Base-by-base conservation (phyloP, 1,140 invertebrate genomes). In the Drosophila nikananu region DNA sequence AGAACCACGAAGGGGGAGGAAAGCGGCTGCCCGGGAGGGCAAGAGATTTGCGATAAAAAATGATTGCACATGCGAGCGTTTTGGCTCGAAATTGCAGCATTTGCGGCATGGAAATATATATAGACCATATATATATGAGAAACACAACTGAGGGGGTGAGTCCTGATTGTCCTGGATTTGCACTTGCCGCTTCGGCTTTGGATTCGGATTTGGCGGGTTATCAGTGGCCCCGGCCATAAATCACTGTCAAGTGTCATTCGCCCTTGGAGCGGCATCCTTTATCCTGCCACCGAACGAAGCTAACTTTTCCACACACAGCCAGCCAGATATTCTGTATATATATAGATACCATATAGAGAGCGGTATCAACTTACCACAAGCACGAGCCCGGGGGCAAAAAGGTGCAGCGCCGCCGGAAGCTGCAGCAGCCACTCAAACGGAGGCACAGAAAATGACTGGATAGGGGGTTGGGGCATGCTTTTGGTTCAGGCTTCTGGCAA, bases 191-290 rank as follows among this genome's bases (percentile, higher is more conserved):
- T 60, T 64, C 84, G 77, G 63, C 58, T 63, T 66, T 63, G 63
- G 63, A 66, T 63, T 66, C 61, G 68, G 66, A 72, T 83, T 90
- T 73, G 74, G 71, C 79, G 68, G 81, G 86, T 82, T 90, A 90
- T 90, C 82, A 90, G 86, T 91, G 79, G 72, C 81, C 83, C 72
- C 68, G 80, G 61, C 77, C 82, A 92, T 92, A 92, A 92, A 92
- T 92, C 91, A 92, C 91, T 92, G 91, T 92, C 91, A 92, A 92
- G 90, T 90, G 91, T 92, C 91, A 92, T 91, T 92, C 84, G 91
- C 91, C 57, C 76, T 70, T 62, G 59, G 66, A 79, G 65, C 63
- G 60, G 64, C 32, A 73, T 89, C 73, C 81, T 89, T 84, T 89
- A 84, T 81, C 75, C 81, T 77, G 46, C 68, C 77, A 65, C 54